Conservation (phyloP, 2,888 invertebrate species). For the Euplexia lucipara region DNA sequence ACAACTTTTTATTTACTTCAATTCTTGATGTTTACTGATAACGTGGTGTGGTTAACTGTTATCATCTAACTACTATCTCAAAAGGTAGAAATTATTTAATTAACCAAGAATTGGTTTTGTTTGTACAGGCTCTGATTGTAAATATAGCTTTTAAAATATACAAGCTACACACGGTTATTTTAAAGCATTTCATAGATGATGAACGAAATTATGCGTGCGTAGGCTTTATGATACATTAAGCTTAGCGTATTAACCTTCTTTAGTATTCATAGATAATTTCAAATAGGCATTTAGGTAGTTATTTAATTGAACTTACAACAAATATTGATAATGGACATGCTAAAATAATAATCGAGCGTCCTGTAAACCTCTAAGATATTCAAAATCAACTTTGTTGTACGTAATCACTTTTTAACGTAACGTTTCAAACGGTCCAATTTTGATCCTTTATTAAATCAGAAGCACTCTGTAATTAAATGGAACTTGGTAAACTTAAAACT, state of each 20-base stretch:
- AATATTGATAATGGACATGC: too few relatives aligned
- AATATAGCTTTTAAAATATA: constrained; percentile 33
- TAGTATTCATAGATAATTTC: constrained; percentile 3
- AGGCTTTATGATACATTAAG: background rate
- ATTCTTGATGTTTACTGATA: constrained; percentile 65
- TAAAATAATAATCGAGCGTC: too few relatives aligned
- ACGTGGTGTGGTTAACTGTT: constrained; percentile 45
- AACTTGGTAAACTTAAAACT: too few relatives aligned
- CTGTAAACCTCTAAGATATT: too few relatives aligned
- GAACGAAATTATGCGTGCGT: constrained; percentile 6
- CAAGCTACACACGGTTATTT: background rate
- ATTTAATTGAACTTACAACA: too few relatives aligned
- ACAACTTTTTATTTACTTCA: constrained; percentile 52
- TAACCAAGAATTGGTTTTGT: constrained; percentile 31
- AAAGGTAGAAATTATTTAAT: constrained; percentile 42
- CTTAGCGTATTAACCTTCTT: background rate
- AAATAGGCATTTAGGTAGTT: too few relatives aligned
- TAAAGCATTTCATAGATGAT: constrained; percentile 3
- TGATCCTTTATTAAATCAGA: too few relatives aligned
- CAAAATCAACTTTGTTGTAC: too few relatives aligned
- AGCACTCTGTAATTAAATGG: too few relatives aligned
- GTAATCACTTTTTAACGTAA: too few relatives aligned
- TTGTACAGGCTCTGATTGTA: constrained; percentile 14
- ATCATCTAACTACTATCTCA: constrained; percentile 39
- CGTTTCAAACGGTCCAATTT: too few relatives aligned